phyloP scores from a whole-genome alignment of 1,140 invertebrate genomes.

The Diorhabda sublineata region DNA sequence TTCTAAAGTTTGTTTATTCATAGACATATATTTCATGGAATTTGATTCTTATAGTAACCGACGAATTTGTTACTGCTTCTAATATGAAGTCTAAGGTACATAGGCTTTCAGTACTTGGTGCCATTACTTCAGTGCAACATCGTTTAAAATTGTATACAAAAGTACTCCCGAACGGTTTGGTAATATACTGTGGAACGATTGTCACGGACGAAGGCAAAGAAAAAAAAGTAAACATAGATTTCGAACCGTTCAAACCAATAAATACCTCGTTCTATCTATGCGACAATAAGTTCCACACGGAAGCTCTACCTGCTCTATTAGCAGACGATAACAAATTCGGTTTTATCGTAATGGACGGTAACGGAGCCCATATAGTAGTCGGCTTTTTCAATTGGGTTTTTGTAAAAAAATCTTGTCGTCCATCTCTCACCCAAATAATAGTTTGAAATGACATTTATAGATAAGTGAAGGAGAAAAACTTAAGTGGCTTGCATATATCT shows the following conservation, averaged over 20 bases:
- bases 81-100: constrained; percentile 99
- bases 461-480: too few relatives aligned
- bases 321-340: too few relatives aligned
- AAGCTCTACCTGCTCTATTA: too few relatives aligned
- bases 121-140: constrained; percentile 99
- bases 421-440: too few relatives aligned
- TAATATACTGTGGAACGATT: constrained; percentile 99
- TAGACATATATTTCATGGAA: too few relatives aligned
- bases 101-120: constrained; percentile 95
- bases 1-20: too few relatives aligned
- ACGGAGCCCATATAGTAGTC: too few relatives aligned
- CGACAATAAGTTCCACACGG: constrained; percentile 66
- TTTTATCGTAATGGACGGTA: too few relatives aligned
- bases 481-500: too few relatives aligned
- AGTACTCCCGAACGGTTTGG: constrained; percentile 98
- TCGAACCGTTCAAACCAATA: constrained; percentile 99
- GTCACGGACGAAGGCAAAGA: constrained; percentile 99
- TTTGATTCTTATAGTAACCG: constrained; percentile 80
- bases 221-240: constrained; percentile 99
- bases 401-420: too few relatives aligned
- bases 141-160: constrained; percentile 98
- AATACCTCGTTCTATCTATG: constrained; percentile 99
- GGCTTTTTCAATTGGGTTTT: too few relatives aligned
- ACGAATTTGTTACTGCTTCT: constrained; percentile 99
- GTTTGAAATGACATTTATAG: too few relatives aligned